These are phyloP conservation scores for Eurypyga helias DNA, from an alignment of 2,113 vertebrate species.

Conservation along the genomic window DNA sequence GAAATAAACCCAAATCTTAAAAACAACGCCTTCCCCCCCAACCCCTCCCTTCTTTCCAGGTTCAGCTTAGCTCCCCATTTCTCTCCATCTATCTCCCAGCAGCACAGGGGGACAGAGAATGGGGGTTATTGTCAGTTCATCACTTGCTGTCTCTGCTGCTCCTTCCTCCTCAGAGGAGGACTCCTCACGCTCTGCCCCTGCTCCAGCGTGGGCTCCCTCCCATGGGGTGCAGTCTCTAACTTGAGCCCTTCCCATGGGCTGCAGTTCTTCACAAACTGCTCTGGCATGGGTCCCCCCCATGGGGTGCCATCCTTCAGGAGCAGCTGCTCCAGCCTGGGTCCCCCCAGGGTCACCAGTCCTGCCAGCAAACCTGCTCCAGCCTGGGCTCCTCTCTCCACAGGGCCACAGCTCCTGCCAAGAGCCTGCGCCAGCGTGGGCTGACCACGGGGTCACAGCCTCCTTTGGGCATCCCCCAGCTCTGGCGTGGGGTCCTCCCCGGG, in stretches of 20 bases:
- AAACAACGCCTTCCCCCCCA: background rate
- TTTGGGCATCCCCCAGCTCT: background rate
- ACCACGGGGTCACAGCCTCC: background rate
- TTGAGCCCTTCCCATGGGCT: too few species aligned
- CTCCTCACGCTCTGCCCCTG: too few species aligned
- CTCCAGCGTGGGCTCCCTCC: too few species aligned
- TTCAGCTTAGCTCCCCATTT: background rate
- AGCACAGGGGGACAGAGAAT: background rate
- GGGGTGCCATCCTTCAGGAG: too few species aligned
- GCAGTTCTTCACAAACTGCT: too few species aligned
- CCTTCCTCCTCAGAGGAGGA: too few species aligned
- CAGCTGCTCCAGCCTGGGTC: too few species aligned
- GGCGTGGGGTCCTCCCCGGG: background rate
- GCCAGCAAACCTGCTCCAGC: background rate
- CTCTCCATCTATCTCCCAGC: fast-evolving
- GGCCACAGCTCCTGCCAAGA: background rate
- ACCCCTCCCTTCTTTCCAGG: background rate
- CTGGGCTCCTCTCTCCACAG: too few species aligned
- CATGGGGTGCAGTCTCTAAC: too few species aligned
- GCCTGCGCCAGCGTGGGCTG: background rate
- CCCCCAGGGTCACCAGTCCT: background rate
- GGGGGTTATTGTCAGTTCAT: too few species aligned
- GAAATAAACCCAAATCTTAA: background rate
- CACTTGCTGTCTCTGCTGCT: too few species aligned
- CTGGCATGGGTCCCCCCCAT: background rate